A percentile compares a stretch with the other conserved stretches of the same genome.
Conservation (phyloP, 2,797 vertebrate genomes). For the Halcyon smyrnensis region DNA sequence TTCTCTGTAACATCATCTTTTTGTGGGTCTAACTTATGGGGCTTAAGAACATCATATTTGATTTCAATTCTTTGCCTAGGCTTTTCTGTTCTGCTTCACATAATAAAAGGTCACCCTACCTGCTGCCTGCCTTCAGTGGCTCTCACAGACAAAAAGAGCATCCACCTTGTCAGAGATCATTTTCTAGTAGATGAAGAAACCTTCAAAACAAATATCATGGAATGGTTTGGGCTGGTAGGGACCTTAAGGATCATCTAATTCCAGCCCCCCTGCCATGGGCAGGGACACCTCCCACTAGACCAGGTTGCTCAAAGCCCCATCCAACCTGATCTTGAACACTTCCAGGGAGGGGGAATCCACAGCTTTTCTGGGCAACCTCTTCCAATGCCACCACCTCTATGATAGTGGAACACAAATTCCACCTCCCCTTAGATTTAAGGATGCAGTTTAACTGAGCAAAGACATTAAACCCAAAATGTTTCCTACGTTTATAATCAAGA, state of each 20-base stretch:
- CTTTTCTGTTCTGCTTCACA: background rate
- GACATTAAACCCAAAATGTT: background rate
- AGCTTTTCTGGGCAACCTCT: too few relatives aligned
- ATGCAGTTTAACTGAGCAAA: background rate
- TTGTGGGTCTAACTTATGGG: background rate
- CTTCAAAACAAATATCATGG: background rate
- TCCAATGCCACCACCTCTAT: too few relatives aligned
- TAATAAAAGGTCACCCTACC: background rate
- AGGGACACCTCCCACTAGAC: background rate
- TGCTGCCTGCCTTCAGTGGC: background rate
- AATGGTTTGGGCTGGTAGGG: background rate
- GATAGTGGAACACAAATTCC: background rate
- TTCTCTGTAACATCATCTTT: background rate
- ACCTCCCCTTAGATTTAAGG: background rate
- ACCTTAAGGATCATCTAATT: background rate
- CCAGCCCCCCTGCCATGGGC: background rate
- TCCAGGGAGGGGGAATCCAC: too few relatives aligned
- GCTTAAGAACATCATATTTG: background rate
- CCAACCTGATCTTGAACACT: too few relatives aligned
- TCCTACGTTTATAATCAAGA: background rate
- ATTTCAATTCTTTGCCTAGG: background rate
- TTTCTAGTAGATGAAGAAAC: background rate
- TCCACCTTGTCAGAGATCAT: background rate
- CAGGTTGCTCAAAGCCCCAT: too few relatives aligned
- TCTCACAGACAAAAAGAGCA: background rate